Percentiles rank a stretch among this genome's conserved stretches.
phyloP scores from a whole-genome alignment of 2,113 vertebrate species.

The Mesocricetus auratus region DNA sequence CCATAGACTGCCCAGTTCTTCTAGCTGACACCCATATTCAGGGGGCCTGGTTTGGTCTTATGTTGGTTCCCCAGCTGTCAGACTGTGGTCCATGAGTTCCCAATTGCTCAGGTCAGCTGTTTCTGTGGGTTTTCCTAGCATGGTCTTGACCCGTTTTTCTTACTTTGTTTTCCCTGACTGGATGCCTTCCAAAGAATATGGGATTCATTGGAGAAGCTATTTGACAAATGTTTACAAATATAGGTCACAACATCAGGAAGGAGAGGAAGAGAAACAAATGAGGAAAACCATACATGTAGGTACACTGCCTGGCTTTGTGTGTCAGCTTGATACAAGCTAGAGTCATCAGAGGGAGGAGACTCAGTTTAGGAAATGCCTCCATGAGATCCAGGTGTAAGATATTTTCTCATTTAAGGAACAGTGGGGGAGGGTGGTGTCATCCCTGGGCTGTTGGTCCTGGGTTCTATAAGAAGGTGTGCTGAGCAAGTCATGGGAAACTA shows the following conservation, averaged over 20 bases:
- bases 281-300: background rate
- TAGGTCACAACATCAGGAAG: background rate
- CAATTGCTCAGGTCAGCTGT: no score
- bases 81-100: no score
- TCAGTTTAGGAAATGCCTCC: background rate
- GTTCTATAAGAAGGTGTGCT: background rate
- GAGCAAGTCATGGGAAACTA: background rate
- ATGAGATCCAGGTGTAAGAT: background rate
- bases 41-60: no score
- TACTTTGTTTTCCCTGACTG: background rate
- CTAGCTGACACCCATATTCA: no score
- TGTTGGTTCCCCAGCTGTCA: no score
- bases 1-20: no score
- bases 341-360: background rate
- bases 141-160: background rate
- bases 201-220: background rate
- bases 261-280: slow-evolving; percentile 33
- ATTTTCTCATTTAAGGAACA: background rate
- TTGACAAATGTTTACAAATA: background rate
- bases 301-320: background rate
- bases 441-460: background rate
- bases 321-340: background rate
- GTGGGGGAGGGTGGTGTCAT: background rate
- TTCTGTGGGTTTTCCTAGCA: no score
- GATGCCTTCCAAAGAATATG: background rate